A percentile compares a stretch with the other conserved stretches of the same genome.
Conservation (phyloP, 2,888 invertebrate genomes). For the Dicyrtoma fusca region DNA sequence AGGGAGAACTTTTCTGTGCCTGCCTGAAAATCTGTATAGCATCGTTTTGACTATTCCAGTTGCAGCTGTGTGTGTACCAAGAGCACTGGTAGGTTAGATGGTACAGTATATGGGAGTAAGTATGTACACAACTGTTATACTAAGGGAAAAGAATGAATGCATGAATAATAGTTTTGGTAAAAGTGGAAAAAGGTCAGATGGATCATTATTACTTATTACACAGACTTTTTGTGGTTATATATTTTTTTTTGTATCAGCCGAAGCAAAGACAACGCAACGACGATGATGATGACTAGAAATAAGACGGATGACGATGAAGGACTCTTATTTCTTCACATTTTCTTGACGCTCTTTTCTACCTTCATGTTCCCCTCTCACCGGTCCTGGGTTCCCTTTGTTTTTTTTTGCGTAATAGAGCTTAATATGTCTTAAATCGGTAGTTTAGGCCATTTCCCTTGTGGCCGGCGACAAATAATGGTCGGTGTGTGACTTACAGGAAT, state of each 20-base stretch:
- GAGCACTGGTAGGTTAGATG: no score
- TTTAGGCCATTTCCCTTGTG: slow-evolving; percentile 42
- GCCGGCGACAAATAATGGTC: slow-evolving; percentile 47
- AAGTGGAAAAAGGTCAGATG: slow-evolving; percentile 21
- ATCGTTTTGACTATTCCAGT: no score
- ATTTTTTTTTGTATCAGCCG: neutral
- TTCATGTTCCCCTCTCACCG: neutral
- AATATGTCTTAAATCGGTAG: slow-evolving; percentile 45
- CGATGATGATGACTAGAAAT: slow-evolving; percentile 12
- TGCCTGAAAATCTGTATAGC: no score
- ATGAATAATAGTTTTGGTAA: slow-evolving; percentile 23
- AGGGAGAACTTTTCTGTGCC: no score
- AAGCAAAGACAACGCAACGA: slow-evolving; percentile 4
- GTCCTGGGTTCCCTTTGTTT: slow-evolving; percentile 26
- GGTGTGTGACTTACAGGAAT: slow-evolving; percentile 44
- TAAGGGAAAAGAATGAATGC: neutral
- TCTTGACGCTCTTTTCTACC: neutral
- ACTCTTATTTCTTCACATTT: slow-evolving; percentile 9
- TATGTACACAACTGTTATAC: neutral
- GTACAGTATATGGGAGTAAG: neutral
- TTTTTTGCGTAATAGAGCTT: slow-evolving; percentile 37
- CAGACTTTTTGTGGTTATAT: slow-evolving; percentile 26
- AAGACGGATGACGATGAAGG: slow-evolving; percentile 23
- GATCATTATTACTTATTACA: slow-evolving; percentile 33
- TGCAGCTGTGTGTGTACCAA: no score